Evolutionary conservation across 2,113 vertebrate genomes (phyloP), one percentile per base, ranked within the genome.

Genomic region (Rhinopomastus cyanomelas): DNA sequence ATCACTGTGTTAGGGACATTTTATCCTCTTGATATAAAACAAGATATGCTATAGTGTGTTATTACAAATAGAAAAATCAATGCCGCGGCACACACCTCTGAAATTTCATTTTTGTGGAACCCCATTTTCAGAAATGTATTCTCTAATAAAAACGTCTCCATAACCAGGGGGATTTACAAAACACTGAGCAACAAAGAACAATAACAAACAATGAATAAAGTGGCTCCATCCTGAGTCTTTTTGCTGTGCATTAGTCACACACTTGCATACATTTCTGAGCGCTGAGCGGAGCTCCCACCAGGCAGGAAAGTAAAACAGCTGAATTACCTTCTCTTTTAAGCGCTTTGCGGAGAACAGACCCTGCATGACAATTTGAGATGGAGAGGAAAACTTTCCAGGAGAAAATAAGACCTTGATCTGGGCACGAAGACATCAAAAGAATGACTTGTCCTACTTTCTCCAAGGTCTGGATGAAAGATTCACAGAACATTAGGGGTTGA

Each of bases 21-120:
- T 98, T 98, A 98, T 97, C 97, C 97, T 96, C 96, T 97, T 97
- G 97, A 98, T 98, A 98, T 98, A 98, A 98, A 98, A 96, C 95
- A 95, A 98, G 96, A 97, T 97, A 97, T 94, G 97, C 97, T 80
- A 87, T 95, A 96, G 96, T 96, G 95, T 96, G 96, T 97, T 97
- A 98, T 97, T 97, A 97, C 97, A 98, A 98, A 98, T 98, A 98
- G 97, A 97, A 97, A 98, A 98, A 98, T 98, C 98, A 98, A 98
- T 98, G 97, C 97, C 59, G 91, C 97, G 97, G 94, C 97, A 97
- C 97, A 98, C 97, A 98, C 96, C 97, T 97, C 97, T 97, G 97
- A 98, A 98, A 98, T 98, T 98, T 98, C 96, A 98, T 98, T 98
- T 97, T 97, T 95, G 75, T 17, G 4, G 94, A 97, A 96, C 97